A percentile compares a stretch with the other conserved stretches of the same genome.
Evolutionary conservation across 2,888 invertebrate species (phyloP).

Genomic region (Bursaphelenchus okinawaensis): DNA sequence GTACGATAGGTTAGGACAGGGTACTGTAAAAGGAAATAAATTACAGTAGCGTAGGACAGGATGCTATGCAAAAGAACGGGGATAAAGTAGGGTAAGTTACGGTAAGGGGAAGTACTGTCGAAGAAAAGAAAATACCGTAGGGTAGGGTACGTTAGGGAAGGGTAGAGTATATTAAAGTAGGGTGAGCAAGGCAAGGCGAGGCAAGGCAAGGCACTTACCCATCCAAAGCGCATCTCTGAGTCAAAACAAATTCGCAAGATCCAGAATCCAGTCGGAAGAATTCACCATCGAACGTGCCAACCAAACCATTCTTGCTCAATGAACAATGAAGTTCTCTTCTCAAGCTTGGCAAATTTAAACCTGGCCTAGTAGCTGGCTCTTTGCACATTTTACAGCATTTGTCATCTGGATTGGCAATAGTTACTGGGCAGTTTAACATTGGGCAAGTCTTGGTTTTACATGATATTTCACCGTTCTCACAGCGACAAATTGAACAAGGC

Average conservation of each 20-base stretch:
- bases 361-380: not conserved
- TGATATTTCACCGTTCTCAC: not conserved
- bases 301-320: not conserved
- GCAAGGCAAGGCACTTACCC: not conserved
- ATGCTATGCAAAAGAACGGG: no score
- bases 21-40: no score
- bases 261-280: not conserved
- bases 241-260: not conserved
- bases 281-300: slow-evolving; percentile 7
- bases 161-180: no score
- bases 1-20: no score
- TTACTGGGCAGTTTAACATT: not conserved
- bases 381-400: slow-evolving; percentile 8
- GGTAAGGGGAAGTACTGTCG: no score
- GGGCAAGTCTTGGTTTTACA: slow-evolving; percentile 2
- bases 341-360: no score
- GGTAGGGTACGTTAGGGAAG: no score
- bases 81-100: no score
- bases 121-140: no score
- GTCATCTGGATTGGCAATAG: not conserved
- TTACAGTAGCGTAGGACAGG: no score
- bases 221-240: slow-evolving; percentile 3
- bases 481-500: slow-evolving; percentile 1
- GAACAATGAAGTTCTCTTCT: not conserved
- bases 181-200: no score